Evolutionary conservation across 2,113 vertebrate genomes (phyloP), one percentile per base, ranked within the genome.

Genomic region (Chionomys nivalis): DNA sequence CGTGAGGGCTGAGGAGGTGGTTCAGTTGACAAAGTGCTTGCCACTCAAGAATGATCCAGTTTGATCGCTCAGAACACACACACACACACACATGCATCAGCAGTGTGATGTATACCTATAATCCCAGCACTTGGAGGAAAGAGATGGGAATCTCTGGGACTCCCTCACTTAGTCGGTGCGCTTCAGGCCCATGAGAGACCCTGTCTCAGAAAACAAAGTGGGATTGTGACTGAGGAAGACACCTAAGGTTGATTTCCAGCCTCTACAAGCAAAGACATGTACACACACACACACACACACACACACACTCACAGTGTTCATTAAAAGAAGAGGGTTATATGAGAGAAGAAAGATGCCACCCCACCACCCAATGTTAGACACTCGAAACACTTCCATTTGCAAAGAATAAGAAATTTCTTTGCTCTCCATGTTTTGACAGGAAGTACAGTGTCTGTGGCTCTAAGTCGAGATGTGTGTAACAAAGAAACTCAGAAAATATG

Each of bases 401-500:
- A 55, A 70, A 72, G 70, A 90, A n/a, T 4, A 2, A 9, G 14
- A 90, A 78, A 52, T 61, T 47, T 39, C 49, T 52, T 52, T 66
- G 28, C 19, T 47, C 2, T 58, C 47, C 31, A 4, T 66, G 16
- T 85, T 86, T 88, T 49, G 14, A n/a, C 61, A 28, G 36, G 66
- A 92, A 72, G 47, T 21, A 39, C 63, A 83, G 10, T 39, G 12
- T 49, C 39, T 13, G 1, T 2, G 26, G 13, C 65, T 91, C 87
- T 81, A 39, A 65, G 47, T 31, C 5, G 49, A 73, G 36, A 47
- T 94, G n/a, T 47, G 33, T 63, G 19, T 75, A 73, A 82, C 85
- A 75, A 77, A 94, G 81, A 92, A 79, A 78, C 31, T 28, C 92
- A 87, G 76, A 96, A 97, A 95, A 79, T 87, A 86, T 87, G 91